These are phyloP conservation scores for Trypoxylus dichotomus DNA, from an alignment of 1,140 invertebrate species.

Conservation along the genomic window DNA sequence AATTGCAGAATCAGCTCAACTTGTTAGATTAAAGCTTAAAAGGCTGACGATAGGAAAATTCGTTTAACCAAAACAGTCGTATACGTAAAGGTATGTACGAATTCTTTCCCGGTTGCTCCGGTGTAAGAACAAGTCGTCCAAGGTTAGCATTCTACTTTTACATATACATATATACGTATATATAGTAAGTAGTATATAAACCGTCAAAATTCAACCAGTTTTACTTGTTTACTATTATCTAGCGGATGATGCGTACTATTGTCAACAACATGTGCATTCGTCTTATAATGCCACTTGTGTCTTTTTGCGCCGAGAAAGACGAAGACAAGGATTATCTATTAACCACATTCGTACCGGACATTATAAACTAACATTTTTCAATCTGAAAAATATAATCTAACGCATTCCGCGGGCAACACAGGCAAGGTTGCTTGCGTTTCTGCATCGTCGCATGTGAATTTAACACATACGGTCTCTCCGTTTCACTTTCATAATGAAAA, in stretches of 20 bases:
- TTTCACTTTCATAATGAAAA: neutral
- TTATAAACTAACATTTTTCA: neutral
- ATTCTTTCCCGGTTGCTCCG: neutral
- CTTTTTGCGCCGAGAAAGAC: neutral
- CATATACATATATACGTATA: neutral
- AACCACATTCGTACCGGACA: no score
- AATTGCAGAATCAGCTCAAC: no score
- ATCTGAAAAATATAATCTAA: neutral
- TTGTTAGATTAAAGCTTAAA: neutral
- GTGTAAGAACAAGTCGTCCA: neutral
- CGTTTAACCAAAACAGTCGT: neutral
- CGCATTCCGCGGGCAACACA: neutral
- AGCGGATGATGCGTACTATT: neutral
- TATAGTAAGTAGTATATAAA: neutral
- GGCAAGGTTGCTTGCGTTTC: neutral
- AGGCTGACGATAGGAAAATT: neutral
- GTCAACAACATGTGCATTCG: neutral
- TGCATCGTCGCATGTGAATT: constrained; percentile 2
- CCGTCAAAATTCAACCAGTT: constrained; percentile 1
- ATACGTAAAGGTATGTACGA: neutral
- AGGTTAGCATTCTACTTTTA: constrained; percentile 2
- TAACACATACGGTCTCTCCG: neutral
- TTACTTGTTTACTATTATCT: neutral
- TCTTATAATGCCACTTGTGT: no score
- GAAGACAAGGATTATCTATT: neutral